Conservation (phyloP, 1,140 invertebrate species). For the Drosophila seguyi region DNA sequence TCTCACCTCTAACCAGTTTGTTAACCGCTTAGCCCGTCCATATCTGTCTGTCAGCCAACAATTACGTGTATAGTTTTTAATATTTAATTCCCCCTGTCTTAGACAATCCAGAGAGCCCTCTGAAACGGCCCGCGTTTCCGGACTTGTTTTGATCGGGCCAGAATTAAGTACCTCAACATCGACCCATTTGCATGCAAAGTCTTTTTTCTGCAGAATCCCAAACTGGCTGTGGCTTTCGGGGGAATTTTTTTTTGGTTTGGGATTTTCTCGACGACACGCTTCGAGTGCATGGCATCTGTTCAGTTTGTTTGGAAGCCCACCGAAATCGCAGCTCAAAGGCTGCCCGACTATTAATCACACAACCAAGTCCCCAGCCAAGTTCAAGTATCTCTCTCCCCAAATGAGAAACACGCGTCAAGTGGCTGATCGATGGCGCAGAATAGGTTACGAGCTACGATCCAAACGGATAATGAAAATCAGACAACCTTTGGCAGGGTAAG, state of each 20-base stretch:
- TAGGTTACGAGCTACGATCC: conserved; percentile 20
- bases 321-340: not conserved
- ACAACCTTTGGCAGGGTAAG: not conserved
- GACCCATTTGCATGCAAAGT: conserved; percentile 37
- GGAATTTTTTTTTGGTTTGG: conserved; percentile 39
- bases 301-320: conserved; percentile 1
- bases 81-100: conserved; percentile 2
- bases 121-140: conserved; percentile 2
- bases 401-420: conserved; percentile 43
- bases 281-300: conserved; percentile 10
- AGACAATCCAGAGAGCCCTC: conserved; percentile 8
- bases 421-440: conserved; percentile 42
- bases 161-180: not conserved
- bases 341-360: conserved; percentile 18
- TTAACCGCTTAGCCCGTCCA: conserved; percentile 19
- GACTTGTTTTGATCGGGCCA: conserved; percentile 9
- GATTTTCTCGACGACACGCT: conserved; percentile 32
- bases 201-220: conserved; percentile 56
- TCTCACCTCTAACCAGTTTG: conserved; percentile 31
- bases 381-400: conserved; percentile 36
- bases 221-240: conserved; percentile 44
- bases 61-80: conserved; percentile 17
- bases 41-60: conserved; percentile 27
- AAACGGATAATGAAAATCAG: conserved; percentile 28
- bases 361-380: conserved; percentile 28